These are phyloP conservation scores for Nipponia nippon DNA, from an alignment of 2,113 vertebrate genomes.

Conservation along the genomic window DNA sequence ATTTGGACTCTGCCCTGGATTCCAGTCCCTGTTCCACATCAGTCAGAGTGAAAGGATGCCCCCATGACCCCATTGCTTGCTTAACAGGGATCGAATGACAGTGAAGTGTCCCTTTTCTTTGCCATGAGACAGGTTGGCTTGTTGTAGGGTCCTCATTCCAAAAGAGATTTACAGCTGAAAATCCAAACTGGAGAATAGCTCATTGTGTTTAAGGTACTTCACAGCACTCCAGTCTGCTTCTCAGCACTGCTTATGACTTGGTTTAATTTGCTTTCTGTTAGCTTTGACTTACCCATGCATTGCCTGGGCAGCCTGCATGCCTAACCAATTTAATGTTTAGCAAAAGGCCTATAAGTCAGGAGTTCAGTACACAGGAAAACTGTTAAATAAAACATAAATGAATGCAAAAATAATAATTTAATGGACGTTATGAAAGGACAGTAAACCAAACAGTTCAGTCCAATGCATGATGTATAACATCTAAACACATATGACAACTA, in stretches of 20 bases:
- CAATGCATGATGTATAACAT: slow-evolving; percentile 28
- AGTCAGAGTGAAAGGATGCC: not conserved
- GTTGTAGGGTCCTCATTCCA: not conserved
- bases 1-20: not conserved
- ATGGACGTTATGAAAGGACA: slow-evolving; percentile 3
- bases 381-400: slow-evolving; percentile 39
- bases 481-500: slow-evolving; percentile 61
- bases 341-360: not conserved
- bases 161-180: not conserved
- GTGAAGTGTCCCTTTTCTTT: not conserved
- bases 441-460: slow-evolving; percentile 28
- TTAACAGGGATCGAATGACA: fast-evolving
- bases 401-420: slow-evolving; percentile 25
- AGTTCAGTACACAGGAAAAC: not conserved
- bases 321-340: not conserved
- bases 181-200: not conserved
- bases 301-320: not conserved
- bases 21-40: not conserved
- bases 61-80: not conserved
- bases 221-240: not conserved
- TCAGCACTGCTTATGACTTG: not conserved
- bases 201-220: not conserved
- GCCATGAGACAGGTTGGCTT: not conserved
- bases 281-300: not conserved
- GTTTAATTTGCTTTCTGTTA: not conserved